phyloP scores from a whole-genome alignment of 2,888 invertebrate genomes.

The Colostygia pectinataria region DNA sequence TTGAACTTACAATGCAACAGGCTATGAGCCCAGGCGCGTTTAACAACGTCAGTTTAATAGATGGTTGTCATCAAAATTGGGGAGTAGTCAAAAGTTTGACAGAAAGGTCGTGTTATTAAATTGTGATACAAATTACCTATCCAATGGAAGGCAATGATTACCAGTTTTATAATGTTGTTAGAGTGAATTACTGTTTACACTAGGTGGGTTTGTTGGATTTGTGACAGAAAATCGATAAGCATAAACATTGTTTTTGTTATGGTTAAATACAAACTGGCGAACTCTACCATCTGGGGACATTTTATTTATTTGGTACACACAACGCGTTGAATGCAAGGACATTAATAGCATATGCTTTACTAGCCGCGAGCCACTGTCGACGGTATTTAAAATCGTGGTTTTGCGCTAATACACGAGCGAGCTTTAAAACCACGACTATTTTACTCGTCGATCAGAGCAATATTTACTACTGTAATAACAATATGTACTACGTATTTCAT shows the following conservation, averaged over 20 bases:
- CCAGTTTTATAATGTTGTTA: slow-evolving; percentile 41
- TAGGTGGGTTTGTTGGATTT: slow-evolving; percentile 23
- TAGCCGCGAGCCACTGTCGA: no score
- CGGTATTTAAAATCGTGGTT: no score
- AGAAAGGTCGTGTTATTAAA: slow-evolving; percentile 71
- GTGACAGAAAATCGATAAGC: slow-evolving; percentile 24
- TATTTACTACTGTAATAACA: no score
- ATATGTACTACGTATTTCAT: no score
- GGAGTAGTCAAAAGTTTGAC: slow-evolving; percentile 61
- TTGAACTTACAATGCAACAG: slow-evolving; percentile 7
- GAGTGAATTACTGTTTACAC: slow-evolving; percentile 29
- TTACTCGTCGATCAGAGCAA: no score
- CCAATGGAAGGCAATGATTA: slow-evolving; percentile 68
- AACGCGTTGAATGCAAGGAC: no score
- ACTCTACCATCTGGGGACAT: no score
- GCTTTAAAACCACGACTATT: no score
- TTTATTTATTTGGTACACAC: no score
- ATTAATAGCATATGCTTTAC: no score
- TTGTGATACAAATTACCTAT: slow-evolving; percentile 69
- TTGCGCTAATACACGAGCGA: no score
- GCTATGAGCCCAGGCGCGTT: slow-evolving; percentile 24
- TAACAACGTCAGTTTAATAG: background rate
- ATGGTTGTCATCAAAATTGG: slow-evolving; percentile 44
- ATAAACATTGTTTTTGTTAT: background rate
- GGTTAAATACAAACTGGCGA: background rate